Evolutionary conservation across 2,113 vertebrate species (phyloP).

Genomic region (Dinomys branickii): DNA sequence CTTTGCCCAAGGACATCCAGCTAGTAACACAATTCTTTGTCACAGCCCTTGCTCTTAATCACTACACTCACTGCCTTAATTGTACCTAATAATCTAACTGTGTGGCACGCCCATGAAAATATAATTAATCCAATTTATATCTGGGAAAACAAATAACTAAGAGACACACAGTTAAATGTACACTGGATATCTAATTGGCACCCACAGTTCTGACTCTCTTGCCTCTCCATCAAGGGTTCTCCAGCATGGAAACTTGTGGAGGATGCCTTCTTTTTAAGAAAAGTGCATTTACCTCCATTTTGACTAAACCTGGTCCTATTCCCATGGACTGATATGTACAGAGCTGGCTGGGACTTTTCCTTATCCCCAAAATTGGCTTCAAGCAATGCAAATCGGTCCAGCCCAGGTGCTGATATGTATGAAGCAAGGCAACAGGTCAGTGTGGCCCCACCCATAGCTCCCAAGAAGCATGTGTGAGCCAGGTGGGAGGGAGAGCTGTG

Average conservation of each 20-base stretch:
- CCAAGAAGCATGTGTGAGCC: neutral
- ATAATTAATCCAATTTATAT: neutral
- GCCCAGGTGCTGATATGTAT: neutral
- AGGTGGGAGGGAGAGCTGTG: neutral
- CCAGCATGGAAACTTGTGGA: neutral
- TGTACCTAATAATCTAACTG: neutral
- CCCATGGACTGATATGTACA: neutral
- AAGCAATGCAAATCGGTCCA: neutral
- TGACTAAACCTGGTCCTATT: too few species aligned
- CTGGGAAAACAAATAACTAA: neutral
- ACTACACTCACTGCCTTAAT: neutral
- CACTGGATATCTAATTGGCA: neutral
- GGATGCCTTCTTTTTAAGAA: neutral
- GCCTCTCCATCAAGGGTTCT: neutral
- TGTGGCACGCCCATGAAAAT: neutral
- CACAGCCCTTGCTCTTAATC: neutral
- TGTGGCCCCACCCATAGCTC: neutral
- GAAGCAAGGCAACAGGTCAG: neutral
- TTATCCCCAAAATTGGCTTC: neutral
- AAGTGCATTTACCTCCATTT: neutral
- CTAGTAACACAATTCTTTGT: neutral
- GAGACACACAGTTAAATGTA: neutral
- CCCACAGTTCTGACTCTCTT: neutral
- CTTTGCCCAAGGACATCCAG: constrained; percentile 15
- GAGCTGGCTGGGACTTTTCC: neutral